Percentiles rank a stretch among this genome's conserved stretches.
phyloP scores from a whole-genome alignment of 1,140 invertebrate species.

The Aphelenchoides fujianensis region DNA sequence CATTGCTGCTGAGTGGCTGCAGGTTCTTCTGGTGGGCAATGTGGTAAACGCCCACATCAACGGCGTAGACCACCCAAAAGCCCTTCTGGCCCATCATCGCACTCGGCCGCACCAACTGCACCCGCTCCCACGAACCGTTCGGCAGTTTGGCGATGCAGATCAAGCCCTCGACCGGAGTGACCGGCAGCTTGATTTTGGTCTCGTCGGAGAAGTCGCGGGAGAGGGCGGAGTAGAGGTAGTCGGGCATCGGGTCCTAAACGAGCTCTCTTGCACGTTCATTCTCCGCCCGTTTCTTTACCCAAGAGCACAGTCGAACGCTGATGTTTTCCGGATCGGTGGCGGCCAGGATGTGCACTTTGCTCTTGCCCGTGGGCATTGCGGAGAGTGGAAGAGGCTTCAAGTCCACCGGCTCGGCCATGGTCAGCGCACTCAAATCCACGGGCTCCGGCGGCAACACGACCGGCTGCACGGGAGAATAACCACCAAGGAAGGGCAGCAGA shows the following conservation, averaged over 20 bases:
- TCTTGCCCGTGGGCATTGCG: conserved; percentile 6
- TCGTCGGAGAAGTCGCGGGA: conserved; percentile 2
- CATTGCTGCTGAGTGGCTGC: conserved; percentile 13
- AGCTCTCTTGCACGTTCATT: not conserved
- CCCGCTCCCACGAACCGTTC: conserved; percentile 20
- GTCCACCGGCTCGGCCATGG: not conserved
- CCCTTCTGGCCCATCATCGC: conserved; percentile 13
- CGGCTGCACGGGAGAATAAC: not conserved
- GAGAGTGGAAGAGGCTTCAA: conserved; percentile 17
- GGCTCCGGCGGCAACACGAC: not conserved
- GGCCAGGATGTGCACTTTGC: conserved; percentile 18
- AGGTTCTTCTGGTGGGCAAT: conserved; percentile 17
- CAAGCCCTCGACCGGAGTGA: not conserved
- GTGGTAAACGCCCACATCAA: conserved; percentile 23
- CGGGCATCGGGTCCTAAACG: conserved; percentile 17
- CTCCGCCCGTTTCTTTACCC: conserved; percentile 6
- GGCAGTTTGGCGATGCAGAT: conserved; percentile 19
- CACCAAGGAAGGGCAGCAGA: not conserved
- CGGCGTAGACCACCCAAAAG: conserved; percentile 16
- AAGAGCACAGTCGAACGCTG: conserved; percentile 6
- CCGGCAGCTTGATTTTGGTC: not conserved
- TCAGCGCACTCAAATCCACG: not conserved
- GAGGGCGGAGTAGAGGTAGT: conserved; percentile 19
- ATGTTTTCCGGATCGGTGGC: conserved; percentile 21
- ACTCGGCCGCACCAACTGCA: conserved; percentile 8